Evolutionary conservation across 2,797 vertebrate species (phyloP).

Genomic region (Lithobates sylvaticus): DNA sequence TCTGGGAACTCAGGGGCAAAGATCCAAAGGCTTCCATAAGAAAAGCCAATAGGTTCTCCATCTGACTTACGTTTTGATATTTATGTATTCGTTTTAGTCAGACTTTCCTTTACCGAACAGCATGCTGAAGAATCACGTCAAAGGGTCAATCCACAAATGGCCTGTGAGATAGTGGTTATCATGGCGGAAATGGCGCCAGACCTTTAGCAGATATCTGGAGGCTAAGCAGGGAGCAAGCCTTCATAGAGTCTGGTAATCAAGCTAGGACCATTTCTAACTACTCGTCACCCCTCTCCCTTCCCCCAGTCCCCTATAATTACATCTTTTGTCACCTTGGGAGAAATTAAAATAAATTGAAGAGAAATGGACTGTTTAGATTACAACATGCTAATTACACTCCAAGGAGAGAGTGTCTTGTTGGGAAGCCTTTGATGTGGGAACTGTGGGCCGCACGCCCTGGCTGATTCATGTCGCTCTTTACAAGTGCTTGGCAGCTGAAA

Average conservation of each 20-base stretch:
- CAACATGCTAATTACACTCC: conserved; percentile 66
- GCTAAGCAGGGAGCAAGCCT: not conserved
- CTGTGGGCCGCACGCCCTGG: conserved; percentile 62
- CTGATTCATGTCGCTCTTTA: conserved; percentile 68
- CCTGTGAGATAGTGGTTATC: conserved; percentile 24
- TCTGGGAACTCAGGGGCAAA: too few species aligned
- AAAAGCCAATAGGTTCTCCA: too few species aligned
- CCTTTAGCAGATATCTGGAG: conserved; percentile 17
- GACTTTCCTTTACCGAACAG: not conserved
- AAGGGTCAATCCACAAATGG: too few species aligned
- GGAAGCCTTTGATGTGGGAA: conserved; percentile 65
- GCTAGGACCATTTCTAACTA: conserved; percentile 20
- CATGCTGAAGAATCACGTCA: not conserved
- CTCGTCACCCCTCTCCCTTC: conserved; percentile 56
- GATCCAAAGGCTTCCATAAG: too few species aligned
- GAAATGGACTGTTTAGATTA: conserved; percentile 68
- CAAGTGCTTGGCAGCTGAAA: conserved; percentile 67
- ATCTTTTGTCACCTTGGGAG: conserved; percentile 67
- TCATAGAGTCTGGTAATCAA: conserved; percentile 32
- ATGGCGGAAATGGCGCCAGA: conserved; percentile 25
- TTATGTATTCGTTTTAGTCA: too few species aligned
- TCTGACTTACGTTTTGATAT: too few species aligned
- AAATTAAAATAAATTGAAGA: conserved; percentile 67
- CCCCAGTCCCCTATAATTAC: conserved; percentile 59
- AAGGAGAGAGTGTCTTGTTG: conserved; percentile 65